phyloP scores from a whole-genome alignment of 2,797 vertebrate species.

The Sebastes steindachneri region DNA sequence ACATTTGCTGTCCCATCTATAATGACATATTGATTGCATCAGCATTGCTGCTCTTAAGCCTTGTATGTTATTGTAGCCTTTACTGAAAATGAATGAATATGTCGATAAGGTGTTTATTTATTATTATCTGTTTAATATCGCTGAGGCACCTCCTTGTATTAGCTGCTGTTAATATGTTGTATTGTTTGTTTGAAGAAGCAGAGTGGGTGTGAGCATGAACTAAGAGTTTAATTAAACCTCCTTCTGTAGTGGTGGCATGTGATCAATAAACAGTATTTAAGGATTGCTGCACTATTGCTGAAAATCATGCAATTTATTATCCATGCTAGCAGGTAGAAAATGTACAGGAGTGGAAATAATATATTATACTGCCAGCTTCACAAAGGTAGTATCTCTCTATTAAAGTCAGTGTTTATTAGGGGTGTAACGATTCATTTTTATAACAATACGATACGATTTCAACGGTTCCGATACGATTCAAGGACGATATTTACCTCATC shows the following conservation, averaged over 20 bases:
- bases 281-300: slow-evolving; percentile 19
- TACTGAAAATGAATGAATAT: slow-evolving; percentile 2
- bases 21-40: neutral
- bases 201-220: slow-evolving; percentile 15
- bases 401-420: neutral
- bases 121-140: neutral
- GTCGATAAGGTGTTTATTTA: neutral
- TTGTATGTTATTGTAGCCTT: neutral
- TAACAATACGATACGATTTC: too few species aligned
- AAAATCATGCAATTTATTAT: slow-evolving; percentile 38
- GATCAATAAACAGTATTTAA: slow-evolving; percentile 59
- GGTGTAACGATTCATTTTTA: too few species aligned
- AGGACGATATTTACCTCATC: too few species aligned
- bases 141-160: neutral
- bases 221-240: slow-evolving; percentile 49
- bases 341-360: neutral
- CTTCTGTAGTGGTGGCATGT: slow-evolving; percentile 21
- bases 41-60: neutral
- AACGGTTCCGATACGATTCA: too few species aligned
- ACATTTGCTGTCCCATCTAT: neutral
- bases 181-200: slow-evolving; percentile 14
- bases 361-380: neutral
- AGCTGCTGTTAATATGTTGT: slow-evolving; percentile 5
- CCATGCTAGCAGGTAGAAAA: slow-evolving; percentile 28
- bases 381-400: neutral